Evolutionary conservation across 2,113 vertebrate genomes (phyloP).

Genomic region (Python bivittatus): DNA sequence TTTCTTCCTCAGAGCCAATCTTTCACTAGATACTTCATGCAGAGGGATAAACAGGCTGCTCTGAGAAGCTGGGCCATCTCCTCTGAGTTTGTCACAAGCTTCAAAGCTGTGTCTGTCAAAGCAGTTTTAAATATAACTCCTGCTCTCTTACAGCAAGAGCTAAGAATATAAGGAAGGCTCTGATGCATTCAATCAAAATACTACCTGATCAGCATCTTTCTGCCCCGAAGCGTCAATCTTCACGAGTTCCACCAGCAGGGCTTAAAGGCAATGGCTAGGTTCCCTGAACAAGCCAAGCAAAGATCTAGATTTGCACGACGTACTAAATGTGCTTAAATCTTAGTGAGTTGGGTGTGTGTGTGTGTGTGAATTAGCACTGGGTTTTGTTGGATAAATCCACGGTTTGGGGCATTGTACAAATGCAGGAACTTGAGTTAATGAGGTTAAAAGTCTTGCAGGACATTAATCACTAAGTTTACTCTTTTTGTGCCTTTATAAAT

Average conservation of each 20-base stretch:
- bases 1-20: neutral
- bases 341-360: neutral
- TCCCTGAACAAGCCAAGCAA: neutral
- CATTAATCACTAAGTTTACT: neutral
- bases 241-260: neutral
- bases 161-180: neutral
- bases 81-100: neutral
- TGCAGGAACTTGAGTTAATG: neutral
- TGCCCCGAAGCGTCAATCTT: neutral
- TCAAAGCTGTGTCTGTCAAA: neutral
- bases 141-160: neutral
- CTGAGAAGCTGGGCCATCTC: neutral
- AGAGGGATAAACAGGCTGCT: neutral
- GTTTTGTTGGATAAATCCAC: neutral
- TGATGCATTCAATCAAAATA: neutral
- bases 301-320: neutral
- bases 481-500: neutral
- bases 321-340: neutral
- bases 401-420: neutral
- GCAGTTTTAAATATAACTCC: neutral
- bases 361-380: neutral
- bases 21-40: neutral
- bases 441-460: neutral
- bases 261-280: neutral
- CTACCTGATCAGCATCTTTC: neutral